phyloP scores from a whole-genome alignment of 1,140 invertebrate genomes.

The Cherax destructor region DNA sequence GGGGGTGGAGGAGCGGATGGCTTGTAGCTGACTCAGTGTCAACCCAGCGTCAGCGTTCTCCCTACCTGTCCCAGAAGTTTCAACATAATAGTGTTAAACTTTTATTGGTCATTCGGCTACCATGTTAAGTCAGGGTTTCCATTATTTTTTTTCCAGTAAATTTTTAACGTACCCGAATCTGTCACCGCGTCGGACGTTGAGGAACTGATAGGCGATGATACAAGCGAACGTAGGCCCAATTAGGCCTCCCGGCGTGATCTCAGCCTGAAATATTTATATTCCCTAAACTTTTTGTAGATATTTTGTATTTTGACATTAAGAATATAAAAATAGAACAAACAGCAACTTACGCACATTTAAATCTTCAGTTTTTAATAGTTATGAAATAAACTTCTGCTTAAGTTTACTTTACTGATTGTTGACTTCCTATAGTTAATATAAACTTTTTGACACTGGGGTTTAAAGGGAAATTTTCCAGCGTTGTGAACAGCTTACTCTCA shows the following conservation, averaged over 20 bases:
- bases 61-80: neutral
- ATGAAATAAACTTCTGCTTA: too few species aligned
- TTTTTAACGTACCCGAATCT: constrained; percentile 72
- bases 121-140: too few species aligned
- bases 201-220: constrained; percentile 79
- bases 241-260: constrained; percentile 74
- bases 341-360: neutral
- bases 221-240: constrained; percentile 80
- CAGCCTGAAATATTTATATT: constrained; percentile 64
- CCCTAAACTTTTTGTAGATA: neutral
- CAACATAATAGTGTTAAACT: neutral
- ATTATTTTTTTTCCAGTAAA: too few species aligned
- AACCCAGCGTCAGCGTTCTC: constrained; percentile 14
- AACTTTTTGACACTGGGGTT: too few species aligned
- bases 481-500: too few species aligned
- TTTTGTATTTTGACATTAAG: neutral
- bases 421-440: too few species aligned
- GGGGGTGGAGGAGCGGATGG: neutral
- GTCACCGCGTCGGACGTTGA: constrained; percentile 72
- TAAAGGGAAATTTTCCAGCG: too few species aligned
- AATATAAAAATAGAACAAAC: neutral
- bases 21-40: neutral
- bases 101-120: too few species aligned
- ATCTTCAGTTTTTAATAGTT: too few species aligned
- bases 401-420: too few species aligned